Base-by-base conservation (phyloP, 2,888 invertebrate species). In the Acronicta aceris region DNA sequence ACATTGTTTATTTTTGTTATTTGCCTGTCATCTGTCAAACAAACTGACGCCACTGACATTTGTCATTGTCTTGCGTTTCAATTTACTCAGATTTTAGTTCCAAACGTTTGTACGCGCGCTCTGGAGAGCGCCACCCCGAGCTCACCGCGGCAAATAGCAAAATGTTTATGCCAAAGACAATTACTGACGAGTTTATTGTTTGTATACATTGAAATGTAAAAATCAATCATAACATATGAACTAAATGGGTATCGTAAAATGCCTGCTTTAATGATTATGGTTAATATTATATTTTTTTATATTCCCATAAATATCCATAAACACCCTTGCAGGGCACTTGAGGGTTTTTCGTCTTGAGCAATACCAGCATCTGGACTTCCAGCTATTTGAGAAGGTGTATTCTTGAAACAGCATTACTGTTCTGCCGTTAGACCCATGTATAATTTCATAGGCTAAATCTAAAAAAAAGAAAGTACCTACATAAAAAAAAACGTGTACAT, bases 351-450 rank as follows among this genome's bases (percentile, higher is more conserved):
- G 66, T 42, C 81, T 83, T 0, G 86, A 87, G 47, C 87, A 87
- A 52, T 87, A 86, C 84, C 85, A 86, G 25, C 71, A 81, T 5
- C 84, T 74, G 3, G 79, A 76, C 40, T 67, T 76, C 81, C 83
- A 82, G 54, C 82, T 82, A 38, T 83, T 81, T 10, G 84, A 84
- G 58, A 82, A 87, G 0, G 83, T 82, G 54, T 84, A 71, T 15
- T 78, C 67, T 47, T 76, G 76, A 58, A 81, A 86, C 6, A 84
- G 8, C 73, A 86, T 75, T n/a, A 84, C 47, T 66, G 68, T 40
- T 63, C 42, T 48, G 33, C 65, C 67, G 8, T 43, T 38, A 40
- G 45, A 1, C 8, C 59, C 49, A 27, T 47, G 48, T 40, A 72
- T 21, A 9, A 75, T 71, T 25, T 79, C 66, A 47, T 79, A 74